Percentiles rank a stretch among this genome's conserved stretches.
phyloP scores from a whole-genome alignment of 2,113 vertebrate genomes.

The Hippocampus barbouri region DNA sequence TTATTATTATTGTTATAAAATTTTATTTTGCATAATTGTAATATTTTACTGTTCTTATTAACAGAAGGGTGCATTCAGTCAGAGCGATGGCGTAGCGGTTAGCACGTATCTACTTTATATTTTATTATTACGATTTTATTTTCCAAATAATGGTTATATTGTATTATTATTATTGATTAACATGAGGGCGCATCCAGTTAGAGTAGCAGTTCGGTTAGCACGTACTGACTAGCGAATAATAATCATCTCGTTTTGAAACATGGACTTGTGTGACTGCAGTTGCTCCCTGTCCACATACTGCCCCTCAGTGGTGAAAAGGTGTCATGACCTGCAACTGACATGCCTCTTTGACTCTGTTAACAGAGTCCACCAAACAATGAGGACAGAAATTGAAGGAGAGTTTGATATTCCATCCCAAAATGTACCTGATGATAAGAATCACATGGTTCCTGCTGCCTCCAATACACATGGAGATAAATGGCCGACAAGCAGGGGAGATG shows the following conservation, averaged over 20 bases:
- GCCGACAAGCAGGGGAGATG: constrained; percentile 48
- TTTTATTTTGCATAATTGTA: too few species aligned
- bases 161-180: not conserved
- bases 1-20: too few species aligned
- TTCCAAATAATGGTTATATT: too few species aligned
- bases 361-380: constrained; percentile 19
- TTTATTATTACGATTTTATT: too few species aligned
- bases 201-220: not conserved
- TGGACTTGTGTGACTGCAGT: constrained; percentile 22
- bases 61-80: too few species aligned
- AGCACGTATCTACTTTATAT: too few species aligned
- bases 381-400: constrained; percentile 17
- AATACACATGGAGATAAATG: constrained; percentile 58
- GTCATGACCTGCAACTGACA: constrained; percentile 7
- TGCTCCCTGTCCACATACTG: constrained; percentile 64
- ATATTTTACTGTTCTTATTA: too few species aligned
- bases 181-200: not conserved
- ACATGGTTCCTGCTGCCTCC: constrained; percentile 43
- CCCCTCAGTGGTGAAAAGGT: constrained; percentile 65
- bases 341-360: constrained; percentile 7
- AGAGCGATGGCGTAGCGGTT: too few species aligned
- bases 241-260: constrained; percentile 36
- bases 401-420: constrained; percentile 46
- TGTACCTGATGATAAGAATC: constrained; percentile 45
- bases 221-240: constrained; percentile 31